Base-by-base conservation (phyloP, 1,140 invertebrate genomes). In the Brachionus angularis region DNA sequence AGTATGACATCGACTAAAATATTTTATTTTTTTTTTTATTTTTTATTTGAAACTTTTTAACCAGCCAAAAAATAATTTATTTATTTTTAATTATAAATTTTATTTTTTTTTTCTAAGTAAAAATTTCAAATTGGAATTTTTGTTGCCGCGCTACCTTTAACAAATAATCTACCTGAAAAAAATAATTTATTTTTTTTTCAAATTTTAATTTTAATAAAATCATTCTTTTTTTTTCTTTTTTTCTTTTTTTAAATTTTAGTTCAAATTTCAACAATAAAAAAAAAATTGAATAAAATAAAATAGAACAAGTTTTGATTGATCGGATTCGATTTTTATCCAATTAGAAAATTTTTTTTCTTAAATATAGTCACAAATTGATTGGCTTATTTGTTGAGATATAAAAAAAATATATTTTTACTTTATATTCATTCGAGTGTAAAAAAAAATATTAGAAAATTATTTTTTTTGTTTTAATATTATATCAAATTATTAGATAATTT, bases 141-240 rank as follows among this genome's bases (percentile, higher is more conserved):
- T n/a, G 53, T 58, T 58, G 53, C 53, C 53, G 53, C 27, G 53
- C 27, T 58, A 58, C 53, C 53, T 58, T 39, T 21, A 10, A 18
- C 23, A 53, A 29, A 16, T 53, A 53, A 5, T 31, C 33, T 29
- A 14, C 47, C 39, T 39, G 53, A 39, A 58, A 36, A 23, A 31
- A 58, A 58, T 39, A 23, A 16, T 42, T 42, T 7, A 14, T 14
- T 14, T 14, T 7, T 42, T 42, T 34, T 34, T 34, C 12, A 5
- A 5, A 5, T 12, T 4, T 12, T 5, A 42, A 42, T 3, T 14
- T 14, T 42, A 7, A 42, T 3, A 42, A 42, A 14, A 14, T 14
- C 10, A 42, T 7, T 42, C 10, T 7, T 7, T 3, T 42, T 42
- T 5, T 42, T 42, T 42, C 14, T 42, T 42, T 42, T 42, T 14